These are phyloP conservation scores for Caenorhabditis elegans DNA, from an alignment of 1,140 invertebrate species.

Conservation along the genomic window WBcel235 BX284603.4:4018001-4018500, in stretches of 20 bases:
- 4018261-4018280: neutral
- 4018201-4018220: slow-evolving; percentile 24
- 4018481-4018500: neutral
- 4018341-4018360: neutral
- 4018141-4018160: neutral
- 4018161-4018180: slow-evolving; percentile 21
- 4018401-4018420: slow-evolving; percentile 25
- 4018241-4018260: neutral
- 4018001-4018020: too few relatives aligned
- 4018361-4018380: neutral
- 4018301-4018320: neutral
- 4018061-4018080: neutral
- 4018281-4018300: slow-evolving; percentile 7
- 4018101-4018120: neutral
- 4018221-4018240: slow-evolving; percentile 32
- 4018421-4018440: neutral
- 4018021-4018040: neutral
- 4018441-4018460: neutral
- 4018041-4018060: neutral
- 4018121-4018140: neutral
- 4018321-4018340: neutral
- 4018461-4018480: slow-evolving; percentile 17
- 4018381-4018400: neutral
- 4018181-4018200: slow-evolving; percentile 19
- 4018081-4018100: neutral